Percentiles rank a stretch among this genome's conserved stretches.
phyloP scores from a whole-genome alignment of 2,113 vertebrate species.

The Scomber japonicus region DNA sequence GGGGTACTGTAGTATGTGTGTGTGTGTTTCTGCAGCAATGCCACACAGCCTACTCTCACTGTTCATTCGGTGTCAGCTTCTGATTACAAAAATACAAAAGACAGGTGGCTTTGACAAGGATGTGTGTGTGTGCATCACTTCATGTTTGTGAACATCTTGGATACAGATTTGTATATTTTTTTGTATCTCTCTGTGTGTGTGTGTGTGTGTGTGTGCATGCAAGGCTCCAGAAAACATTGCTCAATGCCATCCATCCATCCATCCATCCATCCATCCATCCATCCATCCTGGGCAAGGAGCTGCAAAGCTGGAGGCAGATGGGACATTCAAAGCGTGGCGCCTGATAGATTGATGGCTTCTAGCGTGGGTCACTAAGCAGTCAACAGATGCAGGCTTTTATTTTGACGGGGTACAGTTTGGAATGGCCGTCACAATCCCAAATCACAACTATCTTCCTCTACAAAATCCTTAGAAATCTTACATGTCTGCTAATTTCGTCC shows the following conservation, averaged over 20 bases:
- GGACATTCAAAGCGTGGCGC: slow-evolving; percentile 39
- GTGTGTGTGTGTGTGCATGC: background rate
- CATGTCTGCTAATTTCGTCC: slow-evolving; percentile 48
- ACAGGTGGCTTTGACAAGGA: slow-evolving; percentile 12
- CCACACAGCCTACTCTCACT: slow-evolving; percentile 10
- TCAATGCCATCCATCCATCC: slow-evolving; percentile 23
- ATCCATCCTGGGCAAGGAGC: slow-evolving; percentile 26
- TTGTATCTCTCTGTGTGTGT: background rate
- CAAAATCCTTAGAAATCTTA: background rate
- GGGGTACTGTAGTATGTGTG: background rate
- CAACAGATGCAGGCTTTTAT: slow-evolving; percentile 58
- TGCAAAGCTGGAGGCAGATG: slow-evolving; percentile 58
- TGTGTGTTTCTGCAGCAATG: slow-evolving; percentile 19
- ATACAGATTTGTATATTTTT: too few relatives aligned
- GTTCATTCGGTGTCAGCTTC: slow-evolving; percentile 21
- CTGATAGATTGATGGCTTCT: slow-evolving; percentile 61
- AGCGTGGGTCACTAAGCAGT: slow-evolving; percentile 56
- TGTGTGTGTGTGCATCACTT: background rate
- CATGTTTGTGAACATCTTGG: background rate
- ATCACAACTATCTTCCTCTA: background rate
- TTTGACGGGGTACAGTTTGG: slow-evolving; percentile 45
- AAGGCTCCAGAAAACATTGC: slow-evolving; percentile 17
- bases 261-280: background rate
- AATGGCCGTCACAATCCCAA: slow-evolving; percentile 34
- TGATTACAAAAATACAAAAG: slow-evolving; percentile 46